phyloP scores from a whole-genome alignment of 2,113 vertebrate species.

The Mustelus asterias region DNA sequence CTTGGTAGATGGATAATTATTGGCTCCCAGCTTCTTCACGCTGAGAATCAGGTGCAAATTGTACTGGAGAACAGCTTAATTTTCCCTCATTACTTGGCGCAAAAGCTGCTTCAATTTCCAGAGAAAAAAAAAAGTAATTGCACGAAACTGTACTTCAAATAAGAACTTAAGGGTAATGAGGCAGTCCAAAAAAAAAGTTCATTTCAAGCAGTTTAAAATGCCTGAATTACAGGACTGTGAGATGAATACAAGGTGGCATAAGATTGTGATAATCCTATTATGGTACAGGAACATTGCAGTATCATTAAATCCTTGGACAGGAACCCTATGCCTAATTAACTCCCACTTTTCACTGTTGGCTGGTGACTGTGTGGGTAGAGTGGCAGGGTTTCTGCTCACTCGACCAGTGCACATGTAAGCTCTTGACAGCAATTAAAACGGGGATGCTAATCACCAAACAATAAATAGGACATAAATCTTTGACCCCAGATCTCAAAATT shows the following conservation, averaged over 20 bases:
- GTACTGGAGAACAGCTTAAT: neutral
- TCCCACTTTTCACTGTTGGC: neutral
- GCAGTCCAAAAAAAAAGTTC: neutral
- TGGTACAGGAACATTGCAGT: neutral
- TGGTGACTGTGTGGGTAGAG: neutral
- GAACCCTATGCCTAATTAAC: conserved; percentile 20
- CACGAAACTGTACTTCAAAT: neutral
- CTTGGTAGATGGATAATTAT: neutral
- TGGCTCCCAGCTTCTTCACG: neutral
- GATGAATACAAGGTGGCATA: conserved; percentile 24
- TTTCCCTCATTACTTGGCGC: neutral
- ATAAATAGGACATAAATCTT: neutral
- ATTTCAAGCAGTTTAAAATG: conserved; percentile 11
- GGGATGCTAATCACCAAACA: neutral
- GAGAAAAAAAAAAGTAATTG: neutral
- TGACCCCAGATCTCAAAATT: neutral
- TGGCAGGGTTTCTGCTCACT: neutral
- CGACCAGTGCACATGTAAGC: neutral
- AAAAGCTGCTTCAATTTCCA: neutral
- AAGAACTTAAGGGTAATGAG: neutral
- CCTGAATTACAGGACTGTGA: conserved; percentile 15
- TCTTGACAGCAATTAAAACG: neutral
- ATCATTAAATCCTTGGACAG: conserved; percentile 23
- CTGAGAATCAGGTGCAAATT: neutral
- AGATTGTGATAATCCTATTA: conserved; percentile 19